Conservation (phyloP, 2,888 invertebrate genomes). For the Agrotis clavis region DNA sequence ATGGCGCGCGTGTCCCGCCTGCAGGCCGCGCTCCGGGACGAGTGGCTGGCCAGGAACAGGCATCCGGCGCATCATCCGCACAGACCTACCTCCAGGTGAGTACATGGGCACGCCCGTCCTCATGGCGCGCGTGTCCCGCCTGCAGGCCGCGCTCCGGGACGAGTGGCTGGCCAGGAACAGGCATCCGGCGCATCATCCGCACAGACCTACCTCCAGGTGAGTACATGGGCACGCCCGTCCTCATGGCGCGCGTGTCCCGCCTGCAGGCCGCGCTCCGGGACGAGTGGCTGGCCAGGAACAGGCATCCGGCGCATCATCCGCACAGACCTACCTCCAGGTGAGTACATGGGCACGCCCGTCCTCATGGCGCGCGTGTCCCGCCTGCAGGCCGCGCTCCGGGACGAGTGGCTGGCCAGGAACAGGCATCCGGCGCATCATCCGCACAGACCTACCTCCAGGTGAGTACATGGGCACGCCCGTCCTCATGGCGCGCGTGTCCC, state of each 20-base stretch:
- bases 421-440: conserved; percentile 83
- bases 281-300: background rate
- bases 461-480: conserved; percentile 92
- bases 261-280: background rate
- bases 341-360: background rate
- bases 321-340: background rate
- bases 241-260: too few relatives aligned
- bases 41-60: conserved; percentile 1
- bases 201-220: conserved; percentile 6
- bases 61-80: background rate
- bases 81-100: background rate
- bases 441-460: background rate
- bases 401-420: background rate
- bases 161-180: background rate
- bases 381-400: conserved; percentile 1
- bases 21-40: background rate
- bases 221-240: conserved; percentile 92
- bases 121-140: conserved; percentile 3
- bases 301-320: background rate
- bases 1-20: conserved; percentile 91
- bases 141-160: conserved; percentile 7
- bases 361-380: background rate
- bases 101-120: background rate
- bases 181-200: background rate
- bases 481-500: conserved; percentile 92